Evolutionary conservation across 1,140 invertebrate species (phyloP), one percentile per base, ranked within the genome.

Genomic region (Drosophila busckii): DNA sequence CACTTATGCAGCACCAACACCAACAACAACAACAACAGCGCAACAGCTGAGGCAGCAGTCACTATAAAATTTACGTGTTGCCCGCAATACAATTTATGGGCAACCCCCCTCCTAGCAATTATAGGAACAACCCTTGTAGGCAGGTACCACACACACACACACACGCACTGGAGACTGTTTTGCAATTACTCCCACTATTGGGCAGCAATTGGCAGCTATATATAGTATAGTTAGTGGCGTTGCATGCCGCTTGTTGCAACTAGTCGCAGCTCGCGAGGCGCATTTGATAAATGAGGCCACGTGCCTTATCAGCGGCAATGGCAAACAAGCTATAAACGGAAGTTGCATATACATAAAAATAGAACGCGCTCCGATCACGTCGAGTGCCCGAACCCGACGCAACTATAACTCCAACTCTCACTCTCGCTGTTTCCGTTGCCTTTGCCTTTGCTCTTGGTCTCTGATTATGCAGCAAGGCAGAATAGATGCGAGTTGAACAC

Each of bases 261-360:
- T 61, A 55, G 66, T 61, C 55, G 62, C 46, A 23, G 61, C n/a
- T n/a, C n/a, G 49, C 55, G 38, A 28, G 44, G 17, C 60, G 54
- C 54, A 44, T 7, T 73, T 82, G 76, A 80, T 75, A 80, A 80
- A 82, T 82, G 75, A 70, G 70, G 75, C 76, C 75, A 82, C 75
- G 75, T 82, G 75, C 75, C 75, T 82, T 82, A 82, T 82, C 75
- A 66, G 56, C 56, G 25, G 38, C 37, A 32, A 54, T 58, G 40
- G 63, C 61, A 75, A 64, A 82, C 75, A 75, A 80, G 68, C 71
- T 44, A 58, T 56, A 52, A 42, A 66, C 41, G 26, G 29, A 66
- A 35, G 26, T 34, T 31, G 38, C 32, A 70, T 48, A 59, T 6
- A 44, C 25, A 31, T 68, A 67, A 68, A 71, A 68, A 78, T 82